Percentiles rank a stretch among this genome's conserved stretches.
Evolutionary conservation across 2,113 vertebrate genomes (phyloP).

Genomic region (Onychorhynchus coronatus): DNA sequence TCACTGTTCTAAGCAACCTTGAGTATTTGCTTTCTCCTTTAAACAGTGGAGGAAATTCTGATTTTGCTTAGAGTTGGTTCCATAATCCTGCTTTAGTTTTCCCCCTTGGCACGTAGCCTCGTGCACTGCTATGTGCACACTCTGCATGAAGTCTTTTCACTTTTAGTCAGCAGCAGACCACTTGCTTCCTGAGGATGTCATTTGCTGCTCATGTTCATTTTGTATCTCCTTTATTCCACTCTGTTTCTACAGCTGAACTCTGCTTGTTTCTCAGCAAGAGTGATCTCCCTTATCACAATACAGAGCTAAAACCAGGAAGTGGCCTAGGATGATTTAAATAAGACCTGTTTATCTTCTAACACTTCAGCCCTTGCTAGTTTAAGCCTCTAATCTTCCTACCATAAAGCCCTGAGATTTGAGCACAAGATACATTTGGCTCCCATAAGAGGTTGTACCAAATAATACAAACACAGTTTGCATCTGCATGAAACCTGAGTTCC

Average conservation of each 20-base stretch:
- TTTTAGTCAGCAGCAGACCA: neutral
- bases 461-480: constrained; percentile 11
- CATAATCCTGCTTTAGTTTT: neutral
- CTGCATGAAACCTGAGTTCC: neutral
- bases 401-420: neutral
- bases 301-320: neutral
- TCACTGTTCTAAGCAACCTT: neutral
- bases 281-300: neutral
- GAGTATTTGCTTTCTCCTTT: neutral
- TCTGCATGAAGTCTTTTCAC: neutral
- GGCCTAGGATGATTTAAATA: constrained; percentile 12
- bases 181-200: neutral
- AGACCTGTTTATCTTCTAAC: neutral
- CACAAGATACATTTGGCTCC: neutral
- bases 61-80: neutral
- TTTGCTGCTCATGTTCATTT: neutral
- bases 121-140: neutral
- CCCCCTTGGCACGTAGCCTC: neutral
- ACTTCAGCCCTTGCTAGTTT: neutral
- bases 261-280: neutral
- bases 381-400: neutral
- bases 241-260: neutral
- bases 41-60: neutral
- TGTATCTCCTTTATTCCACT: neutral
- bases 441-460: neutral